These are phyloP conservation scores for Pogonus chalceus DNA, from an alignment of 1,140 invertebrate genomes.

Conservation along the genomic window DNA sequence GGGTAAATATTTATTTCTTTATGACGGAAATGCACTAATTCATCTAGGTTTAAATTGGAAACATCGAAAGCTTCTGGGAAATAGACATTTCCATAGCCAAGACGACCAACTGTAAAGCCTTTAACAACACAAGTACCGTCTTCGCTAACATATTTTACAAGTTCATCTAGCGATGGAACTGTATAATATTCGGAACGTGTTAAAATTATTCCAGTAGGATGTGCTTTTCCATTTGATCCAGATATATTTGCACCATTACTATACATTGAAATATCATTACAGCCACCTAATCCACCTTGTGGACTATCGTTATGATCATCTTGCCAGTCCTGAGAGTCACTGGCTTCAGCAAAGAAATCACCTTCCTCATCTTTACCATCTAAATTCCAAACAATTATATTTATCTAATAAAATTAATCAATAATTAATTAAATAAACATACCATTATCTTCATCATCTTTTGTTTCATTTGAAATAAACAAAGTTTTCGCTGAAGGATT, in stretches of 20 bases:
- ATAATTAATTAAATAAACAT: not conserved
- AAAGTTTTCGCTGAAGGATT: not conserved
- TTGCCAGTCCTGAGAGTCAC: not conserved
- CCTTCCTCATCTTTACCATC: not conserved
- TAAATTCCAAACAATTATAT: not conserved
- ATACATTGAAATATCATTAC: no score
- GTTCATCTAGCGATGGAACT: conserved; percentile 67
- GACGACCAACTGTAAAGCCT: conserved; percentile 82
- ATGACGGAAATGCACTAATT: conserved; percentile 66
- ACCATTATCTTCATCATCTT: not conserved
- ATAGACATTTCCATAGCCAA: conserved; percentile 86
- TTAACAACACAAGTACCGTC: conserved; percentile 75
- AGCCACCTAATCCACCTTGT: no score
- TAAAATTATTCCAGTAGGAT: conserved; percentile 20
- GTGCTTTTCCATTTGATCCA: no score
- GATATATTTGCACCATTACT: no score
- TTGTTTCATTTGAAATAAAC: not conserved
- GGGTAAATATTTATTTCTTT: conserved; percentile 68
- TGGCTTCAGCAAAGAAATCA: not conserved
- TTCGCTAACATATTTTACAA: conserved; percentile 49
- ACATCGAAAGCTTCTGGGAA: conserved; percentile 83
- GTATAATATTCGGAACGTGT: conserved; percentile 69
- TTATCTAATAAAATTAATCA: not conserved
- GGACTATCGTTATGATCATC: not conserved
- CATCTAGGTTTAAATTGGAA: conserved; percentile 80